A percentile compares a stretch with the other conserved stretches of the same genome.
These are phyloP conservation scores for Mechanitis mazaeus DNA, from an alignment of 2,888 invertebrate species.

Conservation along the genomic window DNA sequence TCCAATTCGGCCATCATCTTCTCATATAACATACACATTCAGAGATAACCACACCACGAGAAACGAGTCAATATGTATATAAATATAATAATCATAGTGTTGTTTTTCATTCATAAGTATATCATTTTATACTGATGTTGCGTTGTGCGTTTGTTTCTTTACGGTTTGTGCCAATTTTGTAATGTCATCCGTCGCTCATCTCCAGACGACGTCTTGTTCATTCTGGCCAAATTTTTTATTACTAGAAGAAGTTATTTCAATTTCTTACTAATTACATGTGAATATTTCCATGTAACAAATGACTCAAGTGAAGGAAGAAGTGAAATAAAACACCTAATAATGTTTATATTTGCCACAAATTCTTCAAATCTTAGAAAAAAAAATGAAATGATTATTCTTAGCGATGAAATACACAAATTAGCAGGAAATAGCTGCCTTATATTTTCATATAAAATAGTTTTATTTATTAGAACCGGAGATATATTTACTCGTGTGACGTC, in stretches of 20 bases:
- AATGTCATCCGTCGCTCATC: constrained; percentile 16
- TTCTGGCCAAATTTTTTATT: constrained; percentile 5
- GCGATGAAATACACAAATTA: not conserved
- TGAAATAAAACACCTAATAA: no score
- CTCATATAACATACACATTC: no score
- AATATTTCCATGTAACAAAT: no score
- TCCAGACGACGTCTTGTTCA: constrained; percentile 1
- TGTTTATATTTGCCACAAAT: no score
- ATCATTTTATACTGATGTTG: constrained; percentile 7
- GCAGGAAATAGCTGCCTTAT: not conserved
- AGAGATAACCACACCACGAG: no score
- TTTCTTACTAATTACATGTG: no score
- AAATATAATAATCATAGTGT: not conserved
- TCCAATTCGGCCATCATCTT: no score
- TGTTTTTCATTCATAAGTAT: constrained; percentile 14
- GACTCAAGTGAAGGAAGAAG: no score
- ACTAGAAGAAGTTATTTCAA: no score
- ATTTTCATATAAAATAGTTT: not conserved
- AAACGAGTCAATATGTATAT: no score
- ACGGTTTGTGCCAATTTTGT: constrained; percentile 24
- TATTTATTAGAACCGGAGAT: not conserved
- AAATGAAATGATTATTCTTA: not conserved
- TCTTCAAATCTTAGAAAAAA: no score
- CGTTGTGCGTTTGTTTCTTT: constrained; percentile 6
- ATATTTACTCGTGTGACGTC: constrained; percentile 6